Conservation (phyloP, 2,888 invertebrate species). For the Cremastobaeus sp. region DNA sequence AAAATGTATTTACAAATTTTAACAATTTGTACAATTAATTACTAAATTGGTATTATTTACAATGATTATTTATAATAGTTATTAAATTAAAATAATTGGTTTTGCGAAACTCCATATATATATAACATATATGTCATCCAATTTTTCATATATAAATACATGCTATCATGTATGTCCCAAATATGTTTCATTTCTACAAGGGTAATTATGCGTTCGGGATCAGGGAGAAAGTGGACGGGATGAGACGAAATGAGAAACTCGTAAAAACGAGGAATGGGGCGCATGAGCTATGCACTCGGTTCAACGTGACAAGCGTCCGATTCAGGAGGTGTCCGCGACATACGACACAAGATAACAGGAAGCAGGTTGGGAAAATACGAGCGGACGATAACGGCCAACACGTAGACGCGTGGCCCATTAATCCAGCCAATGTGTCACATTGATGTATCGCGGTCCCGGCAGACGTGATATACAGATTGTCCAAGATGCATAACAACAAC, state of each 20-base stretch:
- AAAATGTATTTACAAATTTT: too few species aligned
- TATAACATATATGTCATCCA: too few species aligned
- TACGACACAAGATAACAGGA: slow-evolving; percentile 69
- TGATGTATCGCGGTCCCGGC: slow-evolving; percentile 76
- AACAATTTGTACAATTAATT: too few species aligned
- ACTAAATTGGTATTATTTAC: too few species aligned
- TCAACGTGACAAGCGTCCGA: slow-evolving; percentile 56
- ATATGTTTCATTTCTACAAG: too few species aligned
- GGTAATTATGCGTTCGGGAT: slow-evolving; percentile 15
- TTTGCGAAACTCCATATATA: too few species aligned
- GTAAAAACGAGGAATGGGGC: slow-evolving; percentile 33
- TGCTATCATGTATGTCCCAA: too few species aligned
- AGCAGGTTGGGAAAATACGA: slow-evolving; percentile 72
- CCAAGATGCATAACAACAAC: slow-evolving; percentile 53
- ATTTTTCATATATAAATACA: too few species aligned
- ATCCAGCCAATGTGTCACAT: slow-evolving; percentile 76
- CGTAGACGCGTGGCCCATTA: slow-evolving; percentile 73
- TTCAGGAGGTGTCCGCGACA: slow-evolving; percentile 61
- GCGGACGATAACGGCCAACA: slow-evolving; percentile 70
- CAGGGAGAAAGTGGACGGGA: slow-evolving; percentile 29
- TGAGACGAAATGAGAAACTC: slow-evolving; percentile 41
- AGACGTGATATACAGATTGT: slow-evolving; percentile 58
- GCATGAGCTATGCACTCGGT: slow-evolving; percentile 44
- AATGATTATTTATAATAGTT: slow-evolving; percentile 9
- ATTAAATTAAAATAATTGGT: too few species aligned